These are phyloP conservation scores for Tachyglossus aculeatus DNA, from an alignment of 2,797 vertebrate genomes.

Conservation along the genomic window DNA sequence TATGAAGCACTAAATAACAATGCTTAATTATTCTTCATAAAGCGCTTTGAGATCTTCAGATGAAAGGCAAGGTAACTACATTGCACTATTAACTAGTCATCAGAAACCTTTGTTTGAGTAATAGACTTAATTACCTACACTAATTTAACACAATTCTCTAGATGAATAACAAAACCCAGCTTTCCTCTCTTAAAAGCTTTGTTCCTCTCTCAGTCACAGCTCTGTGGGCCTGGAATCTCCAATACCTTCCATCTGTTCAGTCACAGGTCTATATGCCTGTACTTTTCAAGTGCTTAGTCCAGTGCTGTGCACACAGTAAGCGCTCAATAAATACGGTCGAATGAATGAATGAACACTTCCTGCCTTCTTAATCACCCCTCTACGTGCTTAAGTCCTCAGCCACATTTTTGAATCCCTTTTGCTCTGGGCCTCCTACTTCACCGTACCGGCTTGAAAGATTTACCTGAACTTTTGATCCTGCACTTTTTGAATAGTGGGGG, in stretches of 20 bases:
- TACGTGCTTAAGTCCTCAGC: too few relatives aligned
- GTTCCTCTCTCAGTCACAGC: neutral
- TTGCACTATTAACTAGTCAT: slow-evolving; percentile 32
- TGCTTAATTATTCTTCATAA: slow-evolving; percentile 55
- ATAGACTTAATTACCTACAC: slow-evolving; percentile 42
- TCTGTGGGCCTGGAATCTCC: neutral
- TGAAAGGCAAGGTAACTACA: slow-evolving; percentile 19
- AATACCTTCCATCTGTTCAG: too few relatives aligned
- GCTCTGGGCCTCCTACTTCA: neutral
- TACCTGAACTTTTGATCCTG: neutral
- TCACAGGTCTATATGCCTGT: too few relatives aligned
- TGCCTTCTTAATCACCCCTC: too few relatives aligned
- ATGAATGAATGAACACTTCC: too few relatives aligned
- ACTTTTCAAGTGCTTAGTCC: too few relatives aligned
- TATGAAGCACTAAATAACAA: slow-evolving; percentile 49
- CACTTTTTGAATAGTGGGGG: neutral
- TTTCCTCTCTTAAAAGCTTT: slow-evolving; percentile 4
- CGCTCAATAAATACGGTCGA: too few relatives aligned
- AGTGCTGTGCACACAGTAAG: too few relatives aligned
- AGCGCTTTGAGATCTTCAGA: slow-evolving; percentile 34
- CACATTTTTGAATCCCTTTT: too few relatives aligned
- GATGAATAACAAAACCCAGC: neutral
- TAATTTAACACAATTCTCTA: slow-evolving; percentile 23
- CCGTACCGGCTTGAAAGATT: neutral
- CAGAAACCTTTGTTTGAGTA: slow-evolving; percentile 46